These are phyloP conservation scores for Solenodon paradoxus DNA, from an alignment of 2,113 vertebrate genomes.

Conservation along the genomic window DNA sequence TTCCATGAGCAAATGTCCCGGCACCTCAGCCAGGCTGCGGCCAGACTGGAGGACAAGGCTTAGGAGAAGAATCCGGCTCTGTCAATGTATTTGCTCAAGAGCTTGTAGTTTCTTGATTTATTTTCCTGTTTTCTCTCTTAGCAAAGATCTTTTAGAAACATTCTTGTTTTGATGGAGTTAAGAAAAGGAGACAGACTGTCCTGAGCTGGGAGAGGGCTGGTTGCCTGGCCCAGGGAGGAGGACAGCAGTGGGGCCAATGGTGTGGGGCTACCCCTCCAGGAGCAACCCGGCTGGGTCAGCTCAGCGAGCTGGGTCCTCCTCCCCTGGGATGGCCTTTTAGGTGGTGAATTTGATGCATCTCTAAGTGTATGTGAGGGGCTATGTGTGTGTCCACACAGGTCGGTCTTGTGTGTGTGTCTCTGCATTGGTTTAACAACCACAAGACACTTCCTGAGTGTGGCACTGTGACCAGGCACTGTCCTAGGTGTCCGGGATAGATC, in stretches of 20 bases:
- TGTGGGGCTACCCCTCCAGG: too few relatives aligned
- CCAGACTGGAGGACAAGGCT: neutral
- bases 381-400: neutral
- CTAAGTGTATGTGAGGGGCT: neutral
- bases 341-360: neutral
- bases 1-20: accelerated
- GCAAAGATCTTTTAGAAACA: conserved; percentile 29
- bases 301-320: neutral
- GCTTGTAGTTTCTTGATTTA: neutral
- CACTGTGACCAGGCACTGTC: neutral
- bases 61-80: neutral
- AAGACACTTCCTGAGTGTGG: neutral
- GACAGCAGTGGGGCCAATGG: neutral
- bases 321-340: neutral
- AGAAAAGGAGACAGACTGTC: neutral
- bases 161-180: conserved; percentile 18
- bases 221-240: neutral
- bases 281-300: neutral
- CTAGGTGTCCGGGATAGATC: neutral
- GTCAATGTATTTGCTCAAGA: neutral
- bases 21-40: neutral
- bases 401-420: neutral
- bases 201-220: neutral
- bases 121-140: conserved; percentile 16
- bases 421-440: neutral